Evolutionary conservation across 2,888 invertebrate species (phyloP), one percentile per base, ranked within the genome.

Genomic region (Chrysomela aeneicollis): DNA sequence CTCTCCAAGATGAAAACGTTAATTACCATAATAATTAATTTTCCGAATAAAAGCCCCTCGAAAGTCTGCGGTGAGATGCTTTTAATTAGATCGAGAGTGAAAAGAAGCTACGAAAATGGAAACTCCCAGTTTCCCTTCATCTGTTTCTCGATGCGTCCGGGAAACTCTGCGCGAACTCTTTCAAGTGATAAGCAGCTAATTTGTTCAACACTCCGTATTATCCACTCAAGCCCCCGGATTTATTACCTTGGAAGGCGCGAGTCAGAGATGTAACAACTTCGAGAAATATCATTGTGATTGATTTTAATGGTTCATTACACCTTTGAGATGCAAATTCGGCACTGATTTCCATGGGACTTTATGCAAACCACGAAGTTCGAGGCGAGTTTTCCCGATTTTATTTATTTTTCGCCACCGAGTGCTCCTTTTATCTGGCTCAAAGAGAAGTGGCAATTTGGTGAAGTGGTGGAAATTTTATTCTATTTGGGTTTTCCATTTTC

Each of bases 151-250:
- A 55, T 66, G 66, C 68, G 64, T 63, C 70, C 69, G 70, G 66
- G 70, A 66, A 61, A 10, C 18, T 10, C 71, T 71, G 69, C 69
- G 69, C 55, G 70, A 78, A 78, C 78, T 79, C 79, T 79, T 81
- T 79, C 75, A 79, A 80, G 80, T 79, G 80, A 79, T 81, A 80
- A 81, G 80, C 75, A 78, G 79, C 80, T 80, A 81, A 81, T 81
- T 81, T 81, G 80, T 80, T 80, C 79, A 79, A 79, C 79, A 79
- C 77, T 42, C 74, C 79, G 77, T 76, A 79, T 79, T 75, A 79
- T 80, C 79, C 78, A 79, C 79, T 79, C 79, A 79, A 77, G 78
- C 75, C 77, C n/a, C 71, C 74, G 75, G 77, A 80, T 80, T 80
- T 79, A 80, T 79, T 77, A 74, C 77, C 71, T 75, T 72, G 75